A percentile compares a stretch with the other conserved stretches of the same genome.
phyloP scores from a whole-genome alignment of 2,888 invertebrate genomes.

The Erebia aethiops region DNA sequence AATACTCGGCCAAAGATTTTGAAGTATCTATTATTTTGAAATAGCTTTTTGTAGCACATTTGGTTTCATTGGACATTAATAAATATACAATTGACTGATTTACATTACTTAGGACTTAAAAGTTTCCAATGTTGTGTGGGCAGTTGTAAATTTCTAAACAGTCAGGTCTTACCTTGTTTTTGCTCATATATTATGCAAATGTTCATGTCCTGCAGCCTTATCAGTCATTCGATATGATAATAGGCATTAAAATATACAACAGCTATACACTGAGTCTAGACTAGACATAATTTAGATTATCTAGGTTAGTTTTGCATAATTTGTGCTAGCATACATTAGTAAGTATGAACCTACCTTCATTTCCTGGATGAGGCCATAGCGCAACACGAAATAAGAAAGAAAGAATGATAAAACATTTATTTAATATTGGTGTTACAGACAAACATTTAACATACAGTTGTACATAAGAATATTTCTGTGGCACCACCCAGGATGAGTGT shows the following conservation, averaged over 20 bases:
- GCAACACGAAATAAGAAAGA: no score
- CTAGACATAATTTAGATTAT: slow-evolving; percentile 28
- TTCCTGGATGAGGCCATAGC: slow-evolving; percentile 18
- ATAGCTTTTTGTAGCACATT: no score
- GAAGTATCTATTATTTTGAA: no score
- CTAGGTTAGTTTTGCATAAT: slow-evolving; percentile 26
- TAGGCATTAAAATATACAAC: slow-evolving; percentile 28
- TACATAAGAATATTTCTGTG: no score
- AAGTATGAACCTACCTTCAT: neutral
- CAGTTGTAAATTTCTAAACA: neutral
- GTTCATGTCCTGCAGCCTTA: slow-evolving; percentile 7
- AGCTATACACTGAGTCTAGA: slow-evolving; percentile 18
- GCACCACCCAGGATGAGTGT: no score
- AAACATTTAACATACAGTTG: no score
- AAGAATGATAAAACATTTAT: no score
- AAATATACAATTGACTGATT: no score
- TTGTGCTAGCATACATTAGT: neutral
- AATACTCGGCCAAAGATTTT: no score
- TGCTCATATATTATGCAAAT: slow-evolving; percentile 17
- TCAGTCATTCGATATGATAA: slow-evolving; percentile 29
- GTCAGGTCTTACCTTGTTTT: neutral
- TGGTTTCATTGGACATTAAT: no score
- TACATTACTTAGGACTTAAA: no score
- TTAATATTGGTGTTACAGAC: no score
- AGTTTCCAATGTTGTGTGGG: neutral